Percentiles rank a stretch among this genome's conserved stretches.
phyloP scores from a whole-genome alignment of 2,888 invertebrate species.

The Patella depressa region DNA sequence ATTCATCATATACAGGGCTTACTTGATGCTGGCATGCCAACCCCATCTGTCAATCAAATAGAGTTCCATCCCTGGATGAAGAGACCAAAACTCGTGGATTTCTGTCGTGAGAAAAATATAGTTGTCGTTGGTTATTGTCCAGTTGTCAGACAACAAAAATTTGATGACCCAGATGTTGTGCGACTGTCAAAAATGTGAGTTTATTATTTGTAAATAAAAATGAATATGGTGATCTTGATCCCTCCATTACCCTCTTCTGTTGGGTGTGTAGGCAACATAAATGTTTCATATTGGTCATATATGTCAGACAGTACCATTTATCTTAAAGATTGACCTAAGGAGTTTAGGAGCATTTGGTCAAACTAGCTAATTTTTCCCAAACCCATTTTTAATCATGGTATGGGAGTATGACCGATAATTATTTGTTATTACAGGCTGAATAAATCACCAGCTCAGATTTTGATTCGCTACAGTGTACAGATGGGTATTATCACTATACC shows the following conservation, averaged over 20 bases:
- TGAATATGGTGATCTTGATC: too few relatives aligned
- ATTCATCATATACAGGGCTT: conserved; percentile 55
- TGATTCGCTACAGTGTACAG: conserved; percentile 58
- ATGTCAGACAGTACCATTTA: too few relatives aligned
- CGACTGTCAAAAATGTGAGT: conserved; percentile 45
- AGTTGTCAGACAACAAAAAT: conserved; percentile 42
- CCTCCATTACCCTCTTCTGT: background rate
- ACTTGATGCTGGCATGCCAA: conserved; percentile 48
- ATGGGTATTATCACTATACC: conserved; percentile 59
- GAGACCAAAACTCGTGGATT: conserved; percentile 48
- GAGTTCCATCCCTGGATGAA: conserved; percentile 56
- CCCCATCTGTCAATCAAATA: conserved; percentile 59
- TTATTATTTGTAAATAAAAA: background rate
- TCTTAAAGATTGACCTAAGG: too few relatives aligned
- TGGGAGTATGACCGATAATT: too few relatives aligned
- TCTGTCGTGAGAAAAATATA: conserved; percentile 50
- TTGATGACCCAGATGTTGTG: conserved; percentile 45
- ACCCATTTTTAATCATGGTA: too few relatives aligned
- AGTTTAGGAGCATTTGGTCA: too few relatives aligned
- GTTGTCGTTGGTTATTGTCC: conserved; percentile 59
- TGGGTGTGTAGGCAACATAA: background rate
- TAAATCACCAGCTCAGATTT: conserved; percentile 49
- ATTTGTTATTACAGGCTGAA: conserved; percentile 36
- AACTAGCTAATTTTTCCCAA: too few relatives aligned
- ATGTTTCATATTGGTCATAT: background rate